A percentile compares a stretch with the other conserved stretches of the same genome.
These are phyloP conservation scores for Cassiopea andromeda DNA, from an alignment of 30 jellyfish, hydroid and myxozoan genomes.

Conservation along the genomic window DNA sequence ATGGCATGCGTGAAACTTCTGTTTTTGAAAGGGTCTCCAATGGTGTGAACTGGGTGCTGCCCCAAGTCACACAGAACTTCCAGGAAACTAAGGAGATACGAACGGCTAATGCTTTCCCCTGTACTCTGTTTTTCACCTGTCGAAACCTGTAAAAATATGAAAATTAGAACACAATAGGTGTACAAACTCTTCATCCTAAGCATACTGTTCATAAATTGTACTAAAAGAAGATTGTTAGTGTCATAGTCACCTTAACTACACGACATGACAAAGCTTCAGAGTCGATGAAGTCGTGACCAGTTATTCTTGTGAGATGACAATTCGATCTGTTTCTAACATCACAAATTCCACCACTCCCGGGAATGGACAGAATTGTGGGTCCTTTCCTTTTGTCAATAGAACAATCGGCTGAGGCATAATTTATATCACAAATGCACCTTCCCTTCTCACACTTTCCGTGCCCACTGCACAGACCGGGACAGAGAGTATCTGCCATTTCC, in stretches of 20 bases:
- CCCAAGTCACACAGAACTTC: slow-evolving; percentile 30
- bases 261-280: slow-evolving; percentile 58
- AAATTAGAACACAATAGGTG: no score
- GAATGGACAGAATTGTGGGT: slow-evolving; percentile 37
- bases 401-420: neutral
- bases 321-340: slow-evolving; percentile 70
- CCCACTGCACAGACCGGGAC: slow-evolving; percentile 81
- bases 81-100: slow-evolving; percentile 15
- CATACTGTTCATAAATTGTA: no score
- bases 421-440: slow-evolving; percentile 59
- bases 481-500: slow-evolving; percentile 59
- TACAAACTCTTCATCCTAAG: no score
- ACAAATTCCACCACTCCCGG: slow-evolving; percentile 58
- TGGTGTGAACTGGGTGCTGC: slow-evolving; percentile 42
- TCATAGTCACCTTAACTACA: neutral
- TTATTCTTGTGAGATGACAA: slow-evolving; percentile 67
- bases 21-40: slow-evolving; percentile 31
- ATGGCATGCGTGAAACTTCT: slow-evolving; percentile 18
- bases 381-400: slow-evolving; percentile 7
- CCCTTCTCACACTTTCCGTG: slow-evolving; percentile 60
- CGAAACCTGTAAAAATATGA: neutral
- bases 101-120: neutral
- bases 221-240: no score
- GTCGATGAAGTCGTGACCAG: slow-evolving; percentile 78
- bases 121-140: neutral